phyloP scores from a whole-genome alignment of 2,888 invertebrate species.

The Drosophila monieri region DNA sequence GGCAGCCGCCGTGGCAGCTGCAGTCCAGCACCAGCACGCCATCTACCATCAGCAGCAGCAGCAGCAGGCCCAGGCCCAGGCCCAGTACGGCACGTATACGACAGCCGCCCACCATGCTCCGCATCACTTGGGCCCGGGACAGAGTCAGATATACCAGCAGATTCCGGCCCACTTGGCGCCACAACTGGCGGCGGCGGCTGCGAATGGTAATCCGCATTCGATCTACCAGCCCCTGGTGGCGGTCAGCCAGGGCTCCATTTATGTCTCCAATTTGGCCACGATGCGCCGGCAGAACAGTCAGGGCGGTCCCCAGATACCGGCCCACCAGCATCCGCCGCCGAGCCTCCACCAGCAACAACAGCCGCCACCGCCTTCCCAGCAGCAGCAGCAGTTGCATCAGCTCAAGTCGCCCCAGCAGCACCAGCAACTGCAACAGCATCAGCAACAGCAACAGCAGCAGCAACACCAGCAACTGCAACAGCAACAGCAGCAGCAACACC shows the following conservation, averaged over 20 bases:
- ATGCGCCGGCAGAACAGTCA: slow-evolving; percentile 82
- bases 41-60: slow-evolving; percentile 84
- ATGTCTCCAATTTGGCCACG: slow-evolving; percentile 82
- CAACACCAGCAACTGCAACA: slow-evolving; percentile 68
- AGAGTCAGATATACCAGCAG: slow-evolving; percentile 83
- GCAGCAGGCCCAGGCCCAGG: slow-evolving; percentile 79
- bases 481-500: slow-evolving; percentile 57
- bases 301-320: slow-evolving; percentile 78
- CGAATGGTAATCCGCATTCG: slow-evolving; percentile 81
- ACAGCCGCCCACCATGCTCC: slow-evolving; percentile 77
- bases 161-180: slow-evolving; percentile 81
- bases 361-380: slow-evolving; percentile 84
- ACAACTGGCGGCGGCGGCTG: slow-evolving; percentile 66
- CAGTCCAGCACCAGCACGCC: slow-evolving; percentile 85
- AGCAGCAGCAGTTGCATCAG: slow-evolving; percentile 76
- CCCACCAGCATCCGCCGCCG: slow-evolving; percentile 69
- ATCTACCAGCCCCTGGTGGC: slow-evolving; percentile 82
- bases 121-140: slow-evolving; percentile 81
- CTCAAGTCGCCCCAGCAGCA: slow-evolving; percentile 61
- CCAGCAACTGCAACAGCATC: slow-evolving; percentile 58
- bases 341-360: slow-evolving; percentile 59
- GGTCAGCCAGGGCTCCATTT: slow-evolving; percentile 80
- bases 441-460: slow-evolving; percentile 75
- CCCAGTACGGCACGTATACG: slow-evolving; percentile 81
- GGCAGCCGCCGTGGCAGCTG: slow-evolving; percentile 84